Evolutionary conservation across 2,888 invertebrate genomes (phyloP), one percentile per base, ranked within the genome.

Genomic region (Tridacna gigas): DNA sequence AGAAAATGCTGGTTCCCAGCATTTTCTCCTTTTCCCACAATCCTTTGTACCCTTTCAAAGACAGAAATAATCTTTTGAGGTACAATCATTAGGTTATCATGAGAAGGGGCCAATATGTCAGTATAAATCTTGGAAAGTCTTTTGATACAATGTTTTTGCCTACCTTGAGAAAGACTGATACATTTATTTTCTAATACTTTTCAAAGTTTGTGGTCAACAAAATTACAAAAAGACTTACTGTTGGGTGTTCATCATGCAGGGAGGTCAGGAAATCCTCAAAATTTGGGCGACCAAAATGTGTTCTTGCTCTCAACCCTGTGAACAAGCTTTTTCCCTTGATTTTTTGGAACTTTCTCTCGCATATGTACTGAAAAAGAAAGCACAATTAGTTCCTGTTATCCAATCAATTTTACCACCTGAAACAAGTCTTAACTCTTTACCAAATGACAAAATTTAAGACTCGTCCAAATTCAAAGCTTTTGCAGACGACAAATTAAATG

Each of bases 231-330:
- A 28, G 13, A 63, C 86, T 77, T 80, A 91, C 91, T 79, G 84
- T 79, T 26, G 94, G 94, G 92, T 96, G 96, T 78, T 95, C 93
- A 61, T 91, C 89, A 78, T 95, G 94, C 18, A 96, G 92, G 37
- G 95, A 95, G 78, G 94, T 93, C 78, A 96, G 95, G 84, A 96
- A 95, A 28, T 95, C 94, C 37, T 93, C 88, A 92, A 96, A 96
- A 86, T 95, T 94, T 0, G 96, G 96, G 79, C 96, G 93, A 74
- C 96, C 96, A 93, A 96, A 96, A 93, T 96, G 96, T 0, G 96
- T 96, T 18, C 95, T 95, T 45, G 96, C 96, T 88, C 94, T 94
- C 20, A 96, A 93, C 51, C 96, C 96, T 1, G 96, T 96, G 91
- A 96, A 96, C 63, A 96, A 91, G 63, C 96, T 96, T 84, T 89